Base-by-base conservation (phyloP, 2,113 vertebrate species). In the Ciconia boyciana region DNA sequence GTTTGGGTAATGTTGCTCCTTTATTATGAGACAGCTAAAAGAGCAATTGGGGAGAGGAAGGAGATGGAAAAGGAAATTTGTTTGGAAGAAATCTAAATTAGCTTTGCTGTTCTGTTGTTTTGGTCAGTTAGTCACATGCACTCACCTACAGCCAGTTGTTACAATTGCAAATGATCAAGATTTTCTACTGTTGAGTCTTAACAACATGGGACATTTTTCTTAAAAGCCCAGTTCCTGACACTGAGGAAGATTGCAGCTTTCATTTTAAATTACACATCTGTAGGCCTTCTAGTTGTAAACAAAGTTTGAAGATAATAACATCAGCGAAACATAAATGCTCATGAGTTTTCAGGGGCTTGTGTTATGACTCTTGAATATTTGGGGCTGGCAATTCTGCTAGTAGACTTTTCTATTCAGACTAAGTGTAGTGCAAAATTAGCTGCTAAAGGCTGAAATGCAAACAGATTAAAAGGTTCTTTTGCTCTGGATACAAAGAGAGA, bases 1-100 rank as follows among this genome's bases (percentile, higher is more conserved):
- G 94, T 98, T 98, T 98, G 94, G 97, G 93, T 98, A 97, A 95
- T 97, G 96, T 96, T 97, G 94, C 69, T 89, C 32, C 80, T 94
- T 87, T 76, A 43, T 61, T 93, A 61, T 18, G n/a, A 90, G 89
- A 72, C 78, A 79, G 76, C 72, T 69, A 71, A 68, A 87, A 60
- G 76, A 90, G 71, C 57, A 79, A 6, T 10, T 79, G 16, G 9
- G 34, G 57, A 72, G 70, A 75, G 66, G 80, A 81, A 87, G 68
- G 70, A 85, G 69, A 62, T 76, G 29, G 70, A 75, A 85, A 96
- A 93, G 86, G 90, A 88, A 92, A 60, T 87, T 57, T 79, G 34
- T 48, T 82, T 72, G 60, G 46, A 94, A 94, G 87, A 93, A 46
- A 92, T 76, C 68, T 90, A 44, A 92, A 86, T 78, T 66, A 72